These are phyloP conservation scores for Melanotaenia parkinsoni DNA, from an alignment of 2,797 vertebrate genomes.

Conservation along the genomic window DNA sequence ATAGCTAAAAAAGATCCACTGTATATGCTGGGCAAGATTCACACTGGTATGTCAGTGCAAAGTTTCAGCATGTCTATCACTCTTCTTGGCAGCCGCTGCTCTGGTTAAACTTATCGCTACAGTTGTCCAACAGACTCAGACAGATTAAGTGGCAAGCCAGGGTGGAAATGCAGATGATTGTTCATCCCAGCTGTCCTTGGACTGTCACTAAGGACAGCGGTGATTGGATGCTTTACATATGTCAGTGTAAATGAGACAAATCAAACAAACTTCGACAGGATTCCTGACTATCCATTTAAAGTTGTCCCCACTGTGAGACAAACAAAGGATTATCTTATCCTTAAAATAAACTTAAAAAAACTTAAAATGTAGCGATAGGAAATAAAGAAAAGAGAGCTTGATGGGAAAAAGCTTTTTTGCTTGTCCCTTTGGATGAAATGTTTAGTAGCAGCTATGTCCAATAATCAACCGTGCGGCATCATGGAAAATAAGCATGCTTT, in stretches of 20 bases:
- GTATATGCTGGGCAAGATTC: conserved; percentile 18
- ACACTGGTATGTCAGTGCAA: conserved; percentile 47
- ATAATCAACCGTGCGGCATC: conserved; percentile 8
- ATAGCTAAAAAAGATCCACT: conserved; percentile 45
- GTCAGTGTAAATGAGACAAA: conserved; percentile 10
- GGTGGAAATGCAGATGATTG: conserved; percentile 61
- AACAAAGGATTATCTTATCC: too few species aligned
- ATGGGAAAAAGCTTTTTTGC: not conserved
- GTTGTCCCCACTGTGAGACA: too few species aligned
- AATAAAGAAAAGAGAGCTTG: not conserved
- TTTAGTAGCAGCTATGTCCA: conserved; percentile 28
- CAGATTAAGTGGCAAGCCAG: conserved; percentile 40
- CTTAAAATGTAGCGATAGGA: rapidly evolving
- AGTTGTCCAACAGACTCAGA: conserved; percentile 63
- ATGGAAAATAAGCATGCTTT: conserved; percentile 6
- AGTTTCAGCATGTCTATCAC: conserved; percentile 54
- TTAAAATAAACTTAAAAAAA: too few species aligned
- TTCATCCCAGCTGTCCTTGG: conserved; percentile 56
- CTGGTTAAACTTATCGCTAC: conserved; percentile 76
- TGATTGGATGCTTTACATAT: not conserved
- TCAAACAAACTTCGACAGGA: conserved; percentile 6
- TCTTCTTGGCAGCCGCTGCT: conserved; percentile 48
- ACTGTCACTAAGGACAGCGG: conserved; percentile 31
- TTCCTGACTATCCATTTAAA: not conserved
- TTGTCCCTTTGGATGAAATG: conserved; percentile 3